A percentile compares a stretch with the other conserved stretches of the same genome.
These are phyloP conservation scores for Drosophila leontia DNA, from an alignment of 1,140 invertebrate species.

Conservation along the genomic window DNA sequence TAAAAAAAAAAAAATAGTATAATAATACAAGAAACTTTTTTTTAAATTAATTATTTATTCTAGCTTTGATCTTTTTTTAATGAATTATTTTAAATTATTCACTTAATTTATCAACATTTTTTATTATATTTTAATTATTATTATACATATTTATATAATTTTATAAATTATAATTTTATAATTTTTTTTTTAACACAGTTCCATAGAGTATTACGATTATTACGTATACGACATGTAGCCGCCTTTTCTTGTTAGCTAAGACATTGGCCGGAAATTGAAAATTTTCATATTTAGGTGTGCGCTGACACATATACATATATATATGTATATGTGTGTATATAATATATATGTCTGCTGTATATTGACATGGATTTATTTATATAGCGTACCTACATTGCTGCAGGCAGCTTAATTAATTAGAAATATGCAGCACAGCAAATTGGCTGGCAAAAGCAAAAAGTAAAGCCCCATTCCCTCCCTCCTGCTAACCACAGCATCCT, in stretches of 20 bases:
- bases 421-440: constrained; percentile 72
- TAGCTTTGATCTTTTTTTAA: neutral
- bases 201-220: neutral
- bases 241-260: neutral
- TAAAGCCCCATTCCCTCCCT: neutral
- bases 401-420: constrained; percentile 75
- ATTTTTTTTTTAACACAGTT: neutral
- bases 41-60: neutral
- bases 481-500: constrained; percentile 28
- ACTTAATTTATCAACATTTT: neutral
- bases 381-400: constrained; percentile 40
- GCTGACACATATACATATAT: neutral
- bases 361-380: constrained; percentile 41
- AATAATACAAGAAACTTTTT: too few species aligned
- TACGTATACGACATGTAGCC: neutral
- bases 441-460: constrained; percentile 41
- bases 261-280: constrained; percentile 30
- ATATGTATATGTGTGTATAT: neutral
- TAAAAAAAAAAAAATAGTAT: too few species aligned
- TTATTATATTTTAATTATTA: neutral
- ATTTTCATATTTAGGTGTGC: constrained; percentile 2
- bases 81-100: neutral
- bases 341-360: neutral
- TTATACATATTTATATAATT: too few species aligned
- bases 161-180: too few species aligned